Evolutionary conservation across 1,140 invertebrate genomes (phyloP), one percentile per base, ranked within the genome.

Genomic region (Heterodera carotae): DNA sequence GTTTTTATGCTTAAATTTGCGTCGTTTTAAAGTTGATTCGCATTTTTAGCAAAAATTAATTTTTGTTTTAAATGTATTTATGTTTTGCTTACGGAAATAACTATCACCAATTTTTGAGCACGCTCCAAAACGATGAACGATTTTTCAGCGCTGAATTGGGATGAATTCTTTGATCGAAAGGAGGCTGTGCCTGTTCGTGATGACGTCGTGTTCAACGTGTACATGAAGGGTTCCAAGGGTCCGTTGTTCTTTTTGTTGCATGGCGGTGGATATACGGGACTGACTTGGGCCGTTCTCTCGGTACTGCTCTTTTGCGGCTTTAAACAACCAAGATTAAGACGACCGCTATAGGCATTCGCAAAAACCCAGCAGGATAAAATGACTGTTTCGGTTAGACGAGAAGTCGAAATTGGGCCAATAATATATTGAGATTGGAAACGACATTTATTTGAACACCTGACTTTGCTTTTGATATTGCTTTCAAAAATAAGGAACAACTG

Each of bases 171-270:
- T 68, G 78, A 81, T 12, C 31, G 74, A 73, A 87, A 85, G 71
- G 62, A 71, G 18, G 39, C 39, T n/a, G 59, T 88, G 0, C 48
- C 77, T 10, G 66, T 86, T 33, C 78, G 68, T 27, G 78, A 72
- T 3, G 84, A 88, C 66, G n/a, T n/a, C n/a, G 12, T 60, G n/a
- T 87, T 87, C 75, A 88, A 81, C 70, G 84, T 88, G 29, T 87
- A 87, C 53, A 25, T 82, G 12, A 87, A 86, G 70, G 86, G 85
- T 6, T 66, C 72, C 15, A 53, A 56, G 18, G 86, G 86, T 12
- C 84, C 86, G 8, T 69, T 87, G n/a, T 87, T 87, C 64, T 83
- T 77, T 53, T 70, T 88, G 8, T 76, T 87, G 10, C 85, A 87
- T 70, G 85, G 85, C 7, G 85, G 84, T 53, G 86, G 85, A 12